phyloP scores from a whole-genome alignment of 2,113 vertebrate genomes.

The Petrocephalus zakoni region DNA sequence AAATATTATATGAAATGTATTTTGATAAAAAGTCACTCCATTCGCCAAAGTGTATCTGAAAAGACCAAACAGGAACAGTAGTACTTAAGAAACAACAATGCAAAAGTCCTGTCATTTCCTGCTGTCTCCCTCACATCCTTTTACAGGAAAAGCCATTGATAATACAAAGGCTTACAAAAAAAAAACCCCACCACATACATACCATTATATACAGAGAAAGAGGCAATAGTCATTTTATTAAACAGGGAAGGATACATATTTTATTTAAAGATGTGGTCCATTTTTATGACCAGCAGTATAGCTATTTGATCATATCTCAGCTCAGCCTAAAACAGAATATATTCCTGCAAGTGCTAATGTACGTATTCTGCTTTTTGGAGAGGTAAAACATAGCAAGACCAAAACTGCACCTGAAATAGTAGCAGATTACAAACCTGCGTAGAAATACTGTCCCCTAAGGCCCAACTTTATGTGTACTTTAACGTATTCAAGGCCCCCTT shows the following conservation, averaged over 20 bases:
- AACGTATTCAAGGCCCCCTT: background rate
- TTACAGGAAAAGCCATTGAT: slow-evolving; percentile 2
- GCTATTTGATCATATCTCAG: background rate
- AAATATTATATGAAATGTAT: background rate
- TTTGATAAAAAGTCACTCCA: background rate
- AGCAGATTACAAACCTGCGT: background rate
- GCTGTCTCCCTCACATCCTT: slow-evolving; percentile 12
- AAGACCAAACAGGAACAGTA: background rate
- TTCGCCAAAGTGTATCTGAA: background rate
- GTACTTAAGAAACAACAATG: background rate
- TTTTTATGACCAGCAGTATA: background rate
- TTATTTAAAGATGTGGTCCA: background rate
- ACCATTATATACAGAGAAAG: background rate
- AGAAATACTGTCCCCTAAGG: background rate
- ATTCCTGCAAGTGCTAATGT: background rate
- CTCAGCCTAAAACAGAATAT: background rate
- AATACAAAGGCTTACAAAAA: background rate
- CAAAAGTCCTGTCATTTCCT: background rate
- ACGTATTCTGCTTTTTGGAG: background rate
- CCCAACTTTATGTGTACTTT: background rate
- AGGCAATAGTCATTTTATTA: background rate
- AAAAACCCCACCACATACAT: background rate
- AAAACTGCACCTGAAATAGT: background rate
- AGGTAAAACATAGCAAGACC: background rate
- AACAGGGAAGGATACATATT: background rate